Conservation (phyloP, 2,797 vertebrate genomes). For the Rhinogobio ventralis region DNA sequence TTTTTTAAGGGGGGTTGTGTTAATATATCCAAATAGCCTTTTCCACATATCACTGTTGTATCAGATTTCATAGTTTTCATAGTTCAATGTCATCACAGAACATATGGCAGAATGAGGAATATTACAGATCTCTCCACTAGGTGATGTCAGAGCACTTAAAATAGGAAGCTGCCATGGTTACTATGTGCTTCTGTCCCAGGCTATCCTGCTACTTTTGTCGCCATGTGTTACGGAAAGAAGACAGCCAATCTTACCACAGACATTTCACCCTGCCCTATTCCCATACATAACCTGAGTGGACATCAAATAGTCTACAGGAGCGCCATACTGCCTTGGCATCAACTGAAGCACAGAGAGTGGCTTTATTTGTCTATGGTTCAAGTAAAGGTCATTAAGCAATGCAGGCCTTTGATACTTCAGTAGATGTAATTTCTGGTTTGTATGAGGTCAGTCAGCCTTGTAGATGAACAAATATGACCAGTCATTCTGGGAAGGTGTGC, state of each 20-base stretch:
- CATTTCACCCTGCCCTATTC: slow-evolving; percentile 17
- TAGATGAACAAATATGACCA: slow-evolving; percentile 18
- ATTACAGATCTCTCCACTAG: slow-evolving; percentile 59
- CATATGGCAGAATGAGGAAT: background rate
- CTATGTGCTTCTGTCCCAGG: background rate
- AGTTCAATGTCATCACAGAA: background rate
- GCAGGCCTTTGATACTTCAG: slow-evolving; percentile 48
- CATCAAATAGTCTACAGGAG: slow-evolving; percentile 38
- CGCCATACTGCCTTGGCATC: background rate
- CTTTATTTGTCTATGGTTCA: slow-evolving; percentile 37
- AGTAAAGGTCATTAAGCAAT: slow-evolving; percentile 50
- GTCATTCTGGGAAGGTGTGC: background rate
- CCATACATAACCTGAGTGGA: slow-evolving; percentile 10
- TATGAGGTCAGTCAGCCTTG: slow-evolving; percentile 35
- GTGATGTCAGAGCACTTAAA: slow-evolving; percentile 53
- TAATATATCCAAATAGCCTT: slow-evolving; percentile 8
- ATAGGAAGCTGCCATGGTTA: slow-evolving; percentile 17
- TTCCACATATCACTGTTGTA: background rate
- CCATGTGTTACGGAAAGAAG: slow-evolving; percentile 1
- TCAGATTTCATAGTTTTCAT: slow-evolving; percentile 10
- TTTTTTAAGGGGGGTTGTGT: background rate
- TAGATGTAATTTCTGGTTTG: slow-evolving; percentile 49
- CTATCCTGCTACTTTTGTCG: background rate
- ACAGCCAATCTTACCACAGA: slow-evolving; percentile 18
- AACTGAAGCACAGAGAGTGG: slow-evolving; percentile 18